These are phyloP conservation scores for Plestiodon gilberti DNA, from an alignment of 2,113 vertebrate genomes.

Conservation along the genomic window DNA sequence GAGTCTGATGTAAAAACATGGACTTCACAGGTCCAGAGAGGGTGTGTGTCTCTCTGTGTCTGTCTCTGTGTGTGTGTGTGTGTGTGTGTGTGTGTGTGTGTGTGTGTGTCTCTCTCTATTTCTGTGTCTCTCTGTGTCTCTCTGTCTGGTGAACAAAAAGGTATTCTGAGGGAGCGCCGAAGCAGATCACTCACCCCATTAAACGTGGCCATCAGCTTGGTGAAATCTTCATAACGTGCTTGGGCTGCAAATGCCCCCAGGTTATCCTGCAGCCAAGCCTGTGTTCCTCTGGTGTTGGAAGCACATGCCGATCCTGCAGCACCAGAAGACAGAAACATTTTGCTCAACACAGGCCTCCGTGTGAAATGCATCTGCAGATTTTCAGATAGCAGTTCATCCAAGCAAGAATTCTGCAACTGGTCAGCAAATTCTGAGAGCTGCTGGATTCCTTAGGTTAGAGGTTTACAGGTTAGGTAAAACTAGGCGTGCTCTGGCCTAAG, in stretches of 20 bases:
- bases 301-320: slow-evolving; percentile 16
- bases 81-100: no score
- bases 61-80: no score
- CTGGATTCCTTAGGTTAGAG: no score
- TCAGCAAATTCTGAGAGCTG: no score
- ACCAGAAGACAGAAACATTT: neutral
- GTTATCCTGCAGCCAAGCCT: slow-evolving; percentile 31
- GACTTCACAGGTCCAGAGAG: neutral
- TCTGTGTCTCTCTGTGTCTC: no score
- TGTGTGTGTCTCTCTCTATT: no score
- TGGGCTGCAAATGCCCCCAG: slow-evolving; percentile 16
- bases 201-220: slow-evolving; percentile 7
- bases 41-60: no score
- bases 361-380: neutral
- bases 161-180: no score
- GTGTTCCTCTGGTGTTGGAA: neutral
- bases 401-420: neutral
- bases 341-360: neutral
- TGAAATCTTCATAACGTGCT: slow-evolving; percentile 3
- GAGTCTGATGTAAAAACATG: neutral
- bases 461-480: no score
- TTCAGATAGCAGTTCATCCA: no score
- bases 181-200: slow-evolving; percentile 45
- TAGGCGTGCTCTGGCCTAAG: no score
- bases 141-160: no score